A percentile compares a stretch with the other conserved stretches of the same genome.
phyloP scores from a whole-genome alignment of 2,113 vertebrate genomes.

The Dasyurus viverrinus region DNA sequence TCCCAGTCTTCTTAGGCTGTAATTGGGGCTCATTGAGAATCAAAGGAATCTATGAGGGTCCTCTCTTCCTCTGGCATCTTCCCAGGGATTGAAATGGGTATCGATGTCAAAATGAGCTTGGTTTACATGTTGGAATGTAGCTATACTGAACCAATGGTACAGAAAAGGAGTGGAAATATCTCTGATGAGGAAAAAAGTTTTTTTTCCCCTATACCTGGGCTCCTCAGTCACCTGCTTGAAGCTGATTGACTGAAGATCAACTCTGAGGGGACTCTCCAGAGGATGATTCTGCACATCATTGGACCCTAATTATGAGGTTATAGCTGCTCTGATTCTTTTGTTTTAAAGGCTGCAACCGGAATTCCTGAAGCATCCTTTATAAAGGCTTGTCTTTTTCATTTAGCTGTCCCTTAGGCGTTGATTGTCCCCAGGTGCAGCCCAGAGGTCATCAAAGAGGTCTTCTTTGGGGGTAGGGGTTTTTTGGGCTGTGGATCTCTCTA shows the following conservation, averaged over 20 bases:
- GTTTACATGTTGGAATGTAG: neutral
- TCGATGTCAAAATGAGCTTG: conserved; percentile 12
- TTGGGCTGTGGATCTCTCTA: conserved; percentile 15
- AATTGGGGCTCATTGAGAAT: neutral
- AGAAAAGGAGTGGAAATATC: neutral
- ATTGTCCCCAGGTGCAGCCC: conserved; percentile 39
- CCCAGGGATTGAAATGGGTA: neutral
- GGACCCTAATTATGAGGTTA: neutral
- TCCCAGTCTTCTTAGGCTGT: neutral
- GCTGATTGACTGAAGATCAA: neutral
- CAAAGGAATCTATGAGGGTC: neutral
- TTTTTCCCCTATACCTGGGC: neutral
- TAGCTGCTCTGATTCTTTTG: conserved; percentile 16
- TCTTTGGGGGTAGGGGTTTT: conserved; percentile 35
- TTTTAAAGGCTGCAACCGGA: conserved; percentile 11
- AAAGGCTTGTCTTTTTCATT: conserved; percentile 51
- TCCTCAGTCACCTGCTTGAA: neutral
- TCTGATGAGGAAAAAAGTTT: neutral
- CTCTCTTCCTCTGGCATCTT: neutral
- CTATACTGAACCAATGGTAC: neutral
- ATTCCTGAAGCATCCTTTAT: conserved; percentile 47
- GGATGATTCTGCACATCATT: neutral
- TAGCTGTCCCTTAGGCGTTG: conserved; percentile 25
- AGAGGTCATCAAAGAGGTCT: neutral
- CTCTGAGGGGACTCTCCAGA: conserved; percentile 13